Conservation (phyloP, 2,888 invertebrate genomes). For the Eurytoma adleriae region DNA sequence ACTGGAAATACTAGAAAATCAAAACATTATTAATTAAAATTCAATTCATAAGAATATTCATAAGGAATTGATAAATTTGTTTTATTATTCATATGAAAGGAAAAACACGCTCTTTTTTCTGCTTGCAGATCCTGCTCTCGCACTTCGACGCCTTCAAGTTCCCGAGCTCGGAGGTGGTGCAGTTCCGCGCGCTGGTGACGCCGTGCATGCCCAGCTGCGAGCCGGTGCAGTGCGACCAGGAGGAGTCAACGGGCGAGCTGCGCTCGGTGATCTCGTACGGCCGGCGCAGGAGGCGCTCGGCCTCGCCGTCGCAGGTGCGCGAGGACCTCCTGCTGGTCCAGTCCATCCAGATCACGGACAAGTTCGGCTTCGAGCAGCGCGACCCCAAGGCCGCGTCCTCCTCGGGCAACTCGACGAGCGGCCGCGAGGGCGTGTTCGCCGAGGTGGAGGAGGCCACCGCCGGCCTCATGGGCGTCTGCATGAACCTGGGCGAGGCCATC, state of each 20-base stretch:
- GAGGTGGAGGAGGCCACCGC: slow-evolving; percentile 61
- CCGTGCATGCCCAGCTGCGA: slow-evolving; percentile 96
- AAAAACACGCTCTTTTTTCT: not conserved
- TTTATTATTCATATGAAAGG: no score
- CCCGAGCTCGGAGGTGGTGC: slow-evolving; percentile 95
- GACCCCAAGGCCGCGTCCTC: not conserved
- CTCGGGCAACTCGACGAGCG: slow-evolving; percentile 11
- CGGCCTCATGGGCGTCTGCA: slow-evolving; percentile 79
- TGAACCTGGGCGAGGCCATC: slow-evolving; percentile 88
- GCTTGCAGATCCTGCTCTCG: slow-evolving; percentile 86
- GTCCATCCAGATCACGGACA: slow-evolving; percentile 94
- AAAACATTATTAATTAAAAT: no score
- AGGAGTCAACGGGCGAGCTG: slow-evolving; percentile 89
- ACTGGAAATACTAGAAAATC: no score
- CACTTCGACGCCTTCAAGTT: slow-evolving; percentile 98
- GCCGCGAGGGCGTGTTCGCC: slow-evolving; percentile 27
- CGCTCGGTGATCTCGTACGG: slow-evolving; percentile 91
- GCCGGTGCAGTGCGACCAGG: slow-evolving; percentile 92
- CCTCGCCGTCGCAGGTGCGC: slow-evolving; percentile 79
- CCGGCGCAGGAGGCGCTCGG: slow-evolving; percentile 81
- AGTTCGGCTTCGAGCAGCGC: slow-evolving; percentile 87
- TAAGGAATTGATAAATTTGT: no score
- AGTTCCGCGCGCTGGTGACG: slow-evolving; percentile 96
- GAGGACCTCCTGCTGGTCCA: slow-evolving; percentile 93
- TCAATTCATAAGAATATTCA: no score